Conservation (phyloP, 2,113 vertebrate genomes). For the Irena cyanogastra region DNA sequence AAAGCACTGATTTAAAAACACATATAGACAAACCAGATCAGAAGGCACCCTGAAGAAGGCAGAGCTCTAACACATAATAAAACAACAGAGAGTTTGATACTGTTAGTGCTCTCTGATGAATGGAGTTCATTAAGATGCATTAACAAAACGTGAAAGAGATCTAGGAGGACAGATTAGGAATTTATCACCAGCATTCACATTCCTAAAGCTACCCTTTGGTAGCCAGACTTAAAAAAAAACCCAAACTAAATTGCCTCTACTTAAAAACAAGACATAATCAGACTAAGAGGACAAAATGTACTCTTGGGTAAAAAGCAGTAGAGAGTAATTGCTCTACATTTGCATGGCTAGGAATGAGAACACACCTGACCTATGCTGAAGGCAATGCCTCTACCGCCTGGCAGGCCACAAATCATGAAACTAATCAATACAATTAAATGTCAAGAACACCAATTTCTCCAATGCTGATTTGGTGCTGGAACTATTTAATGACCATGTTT, state of each 20-base stretch:
- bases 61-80: background rate
- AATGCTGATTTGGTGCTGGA: background rate
- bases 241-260: background rate
- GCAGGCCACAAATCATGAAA: background rate
- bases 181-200: background rate
- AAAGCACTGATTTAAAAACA: background rate
- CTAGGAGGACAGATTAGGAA: background rate
- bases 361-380: background rate
- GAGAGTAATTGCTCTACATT: background rate
- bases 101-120: background rate
- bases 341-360: background rate
- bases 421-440: background rate
- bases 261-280: background rate
- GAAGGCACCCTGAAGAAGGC: background rate
- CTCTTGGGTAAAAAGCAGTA: background rate
- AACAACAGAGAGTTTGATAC: background rate
- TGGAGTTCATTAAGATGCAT: background rate
- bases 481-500: background rate
- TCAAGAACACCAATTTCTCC: background rate
- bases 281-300: background rate
- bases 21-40: background rate
- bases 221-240: background rate
- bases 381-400: background rate
- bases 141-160: background rate
- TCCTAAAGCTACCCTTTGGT: background rate